These are phyloP conservation scores for Sarcophaga bullata DNA, from an alignment of 1,140 invertebrate species.

Conservation along the genomic window DNA sequence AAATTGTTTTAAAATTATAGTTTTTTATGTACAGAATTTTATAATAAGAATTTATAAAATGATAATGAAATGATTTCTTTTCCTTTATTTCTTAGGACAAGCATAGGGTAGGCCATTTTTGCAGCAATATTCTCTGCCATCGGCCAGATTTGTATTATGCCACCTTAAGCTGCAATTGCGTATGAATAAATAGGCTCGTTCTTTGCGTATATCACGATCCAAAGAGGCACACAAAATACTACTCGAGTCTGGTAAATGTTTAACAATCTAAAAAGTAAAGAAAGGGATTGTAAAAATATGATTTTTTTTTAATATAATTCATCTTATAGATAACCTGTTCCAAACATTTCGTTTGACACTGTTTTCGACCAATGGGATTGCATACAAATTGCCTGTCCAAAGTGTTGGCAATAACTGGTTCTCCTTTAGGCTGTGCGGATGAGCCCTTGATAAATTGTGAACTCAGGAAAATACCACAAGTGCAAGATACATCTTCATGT, in stretches of 20 bases:
- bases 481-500: constrained; percentile 66
- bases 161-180: constrained; percentile 79
- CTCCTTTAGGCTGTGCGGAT: constrained; percentile 70
- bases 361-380: constrained; percentile 73
- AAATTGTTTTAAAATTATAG: too few species aligned
- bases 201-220: constrained; percentile 76
- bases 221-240: constrained; percentile 78
- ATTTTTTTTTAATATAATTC: background rate
- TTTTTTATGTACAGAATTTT: too few species aligned
- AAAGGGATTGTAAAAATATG: too few species aligned
- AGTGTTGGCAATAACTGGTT: constrained; percentile 75
- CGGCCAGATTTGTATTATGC: constrained; percentile 80
- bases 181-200: constrained; percentile 81
- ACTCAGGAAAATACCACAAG: constrained; percentile 75
- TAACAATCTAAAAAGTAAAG: constrained; percentile 73
- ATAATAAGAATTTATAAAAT: too few species aligned
- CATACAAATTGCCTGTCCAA: constrained; percentile 73
- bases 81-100: constrained; percentile 66
- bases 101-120: constrained; percentile 76
- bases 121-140: constrained; percentile 83
- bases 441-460: constrained; percentile 71
- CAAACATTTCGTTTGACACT: constrained; percentile 80
- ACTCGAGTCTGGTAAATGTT: constrained; percentile 77
- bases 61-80: too few species aligned
- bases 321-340: constrained; percentile 73